Base-by-base conservation (phyloP, 2,113 vertebrate species). In the Bolborhynchus lineola region DNA sequence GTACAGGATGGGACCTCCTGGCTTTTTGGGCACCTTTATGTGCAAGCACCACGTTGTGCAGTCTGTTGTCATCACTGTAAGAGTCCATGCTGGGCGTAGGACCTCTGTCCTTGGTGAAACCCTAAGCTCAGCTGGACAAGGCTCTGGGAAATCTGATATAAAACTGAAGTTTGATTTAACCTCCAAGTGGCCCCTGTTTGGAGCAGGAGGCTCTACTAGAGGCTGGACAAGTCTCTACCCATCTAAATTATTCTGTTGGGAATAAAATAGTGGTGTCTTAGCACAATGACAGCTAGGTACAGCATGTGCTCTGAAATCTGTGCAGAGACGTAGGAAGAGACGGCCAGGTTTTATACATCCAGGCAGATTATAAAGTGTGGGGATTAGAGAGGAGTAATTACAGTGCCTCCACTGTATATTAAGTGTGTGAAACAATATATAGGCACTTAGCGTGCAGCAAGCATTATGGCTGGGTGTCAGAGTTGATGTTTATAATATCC, bases 361-460 rank as follows among this genome's bases (percentile, higher is more conserved):
- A 8, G 91, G 94, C 52, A 87, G 97, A 96, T 97, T 97, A 97
- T 92, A 11, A 90, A 96, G 86, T 88, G 91, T 88, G 78, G 77
- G 93, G 97, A 97, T 97, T 97, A 97, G 96, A 79, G 71, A 74
- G 35, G 86, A 95, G 96, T 96, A 97, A 97, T 97, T 97, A 97
- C 97, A 95, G 96, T 64, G 89, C 94, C 96, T 97, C 94, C 95
- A 92, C 97, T 96, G 96, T 97, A 97, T 97, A 95, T 97, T 97
- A 97, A 97, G 95, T 97, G 96, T 96, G 82, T 94, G 97, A 97
- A 97, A 97, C 97, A 97, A 97, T 97, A 64, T 72, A 16, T 29
- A 96, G 92, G 93, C 91, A 96, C 93, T 86, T 94, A 42, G 88
- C 16, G 1, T 13, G 1, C 5, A 6, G 65, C 92, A 93, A 91